A percentile compares a stretch with the other conserved stretches of the same genome.
phyloP scores from a whole-genome alignment of 2,797 vertebrate genomes.

The Pseudochaenichthys georgianus region DNA sequence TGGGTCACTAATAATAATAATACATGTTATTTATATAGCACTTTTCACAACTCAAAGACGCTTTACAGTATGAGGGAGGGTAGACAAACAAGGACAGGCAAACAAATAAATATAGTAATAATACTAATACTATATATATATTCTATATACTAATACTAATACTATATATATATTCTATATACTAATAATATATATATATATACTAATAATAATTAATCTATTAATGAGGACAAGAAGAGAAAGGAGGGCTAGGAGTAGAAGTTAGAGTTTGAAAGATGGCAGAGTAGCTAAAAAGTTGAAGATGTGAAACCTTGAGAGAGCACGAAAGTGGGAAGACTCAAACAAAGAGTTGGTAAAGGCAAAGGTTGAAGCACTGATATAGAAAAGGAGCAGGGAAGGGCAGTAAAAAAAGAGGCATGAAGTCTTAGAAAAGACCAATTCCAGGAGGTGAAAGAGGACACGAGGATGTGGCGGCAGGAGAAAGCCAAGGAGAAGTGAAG shows the following conservation, averaged over 20 bases:
- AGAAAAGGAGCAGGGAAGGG: conserved; percentile 4
- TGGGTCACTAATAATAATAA: background rate
- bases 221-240: background rate
- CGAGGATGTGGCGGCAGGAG: conserved; percentile 26
- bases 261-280: background rate
- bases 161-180: too few species aligned
- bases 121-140: too few species aligned
- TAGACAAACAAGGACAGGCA: too few species aligned
- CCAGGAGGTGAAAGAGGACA: conserved; percentile 28
- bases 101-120: too few species aligned
- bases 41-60: too few species aligned
- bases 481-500: conserved; percentile 36
- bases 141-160: too few species aligned
- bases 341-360: conserved; percentile 16
- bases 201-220: too few species aligned
- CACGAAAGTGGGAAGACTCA: background rate
- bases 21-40: too few species aligned
- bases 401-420: conserved; percentile 26
- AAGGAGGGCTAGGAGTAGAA: background rate
- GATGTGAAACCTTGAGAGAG: conserved; percentile 5
- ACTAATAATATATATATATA: too few species aligned
- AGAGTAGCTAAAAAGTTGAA: background rate
- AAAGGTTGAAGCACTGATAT: conserved; percentile 9
- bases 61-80: too few species aligned
- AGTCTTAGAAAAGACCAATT: conserved; percentile 1